Conservation (phyloP, 1,140 invertebrate species). For the Drosophila mojavensis region DNA sequence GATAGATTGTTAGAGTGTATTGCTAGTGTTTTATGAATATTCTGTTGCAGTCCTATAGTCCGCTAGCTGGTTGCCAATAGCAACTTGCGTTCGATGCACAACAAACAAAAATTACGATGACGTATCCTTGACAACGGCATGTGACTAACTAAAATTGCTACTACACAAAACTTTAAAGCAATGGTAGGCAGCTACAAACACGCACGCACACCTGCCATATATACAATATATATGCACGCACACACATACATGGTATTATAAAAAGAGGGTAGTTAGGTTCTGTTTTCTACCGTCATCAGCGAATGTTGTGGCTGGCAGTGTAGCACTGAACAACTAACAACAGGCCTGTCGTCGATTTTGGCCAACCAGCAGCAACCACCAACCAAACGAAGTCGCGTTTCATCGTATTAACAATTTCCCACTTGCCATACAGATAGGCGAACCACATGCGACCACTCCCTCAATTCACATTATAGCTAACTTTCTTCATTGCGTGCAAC, state of each 20-base stretch:
- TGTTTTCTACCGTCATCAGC: slow-evolving; percentile 63
- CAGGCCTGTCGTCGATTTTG: slow-evolving; percentile 48
- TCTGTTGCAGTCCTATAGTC: slow-evolving; percentile 18
- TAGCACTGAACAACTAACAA: slow-evolving; percentile 37
- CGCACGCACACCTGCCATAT: slow-evolving; percentile 16
- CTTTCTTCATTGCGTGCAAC: slow-evolving; percentile 33
- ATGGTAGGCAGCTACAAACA: slow-evolving; percentile 42
- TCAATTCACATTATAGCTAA: slow-evolving; percentile 53
- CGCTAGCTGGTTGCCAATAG: slow-evolving; percentile 58
- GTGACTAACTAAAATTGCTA: slow-evolving; percentile 84
- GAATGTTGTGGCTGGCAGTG: slow-evolving; percentile 21
- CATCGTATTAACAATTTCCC: slow-evolving; percentile 71
- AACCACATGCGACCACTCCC: slow-evolving; percentile 63
- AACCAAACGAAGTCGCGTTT: slow-evolving; percentile 21
- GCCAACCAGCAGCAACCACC: slow-evolving; percentile 78
- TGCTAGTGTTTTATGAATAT: not conserved
- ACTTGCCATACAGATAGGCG: slow-evolving; percentile 54
- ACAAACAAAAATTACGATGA: slow-evolving; percentile 66
- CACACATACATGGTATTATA: slow-evolving; percentile 4
- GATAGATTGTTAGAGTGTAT: not conserved
- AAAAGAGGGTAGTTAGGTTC: slow-evolving; percentile 50
- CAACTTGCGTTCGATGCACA: slow-evolving; percentile 59
- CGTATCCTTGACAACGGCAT: slow-evolving; percentile 83
- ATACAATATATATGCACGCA: slow-evolving; percentile 20
- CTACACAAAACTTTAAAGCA: slow-evolving; percentile 82